These are phyloP conservation scores for Sitta europaea DNA, from an alignment of 2,113 vertebrate species.

Conservation along the genomic window DNA sequence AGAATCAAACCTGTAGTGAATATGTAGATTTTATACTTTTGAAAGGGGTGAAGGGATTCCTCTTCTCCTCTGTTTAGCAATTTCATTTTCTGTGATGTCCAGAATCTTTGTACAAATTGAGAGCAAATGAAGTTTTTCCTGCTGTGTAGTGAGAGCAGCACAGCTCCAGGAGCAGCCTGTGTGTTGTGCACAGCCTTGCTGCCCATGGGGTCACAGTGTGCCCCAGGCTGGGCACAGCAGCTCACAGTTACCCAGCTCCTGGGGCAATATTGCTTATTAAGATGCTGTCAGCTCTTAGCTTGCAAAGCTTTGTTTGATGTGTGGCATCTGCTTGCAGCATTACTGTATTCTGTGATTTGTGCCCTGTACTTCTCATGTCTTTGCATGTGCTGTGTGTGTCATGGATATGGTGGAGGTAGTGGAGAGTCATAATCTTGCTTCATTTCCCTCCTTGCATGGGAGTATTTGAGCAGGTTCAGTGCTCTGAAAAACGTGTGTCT, in stretches of 20 bases:
- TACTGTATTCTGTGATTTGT: slow-evolving; percentile 48
- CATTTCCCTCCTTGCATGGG: background rate
- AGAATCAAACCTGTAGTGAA: background rate
- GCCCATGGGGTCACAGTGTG: background rate
- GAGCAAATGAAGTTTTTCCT: background rate
- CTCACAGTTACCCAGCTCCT: background rate
- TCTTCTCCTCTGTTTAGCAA: background rate
- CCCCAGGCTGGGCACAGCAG: background rate
- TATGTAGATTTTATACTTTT: background rate
- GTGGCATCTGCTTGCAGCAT: slow-evolving; percentile 56
- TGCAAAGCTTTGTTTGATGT: slow-evolving; percentile 40
- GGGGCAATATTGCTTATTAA: background rate
- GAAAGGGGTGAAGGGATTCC: background rate
- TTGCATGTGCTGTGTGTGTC: slow-evolving; percentile 43
- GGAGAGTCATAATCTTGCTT: background rate
- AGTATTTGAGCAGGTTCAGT: background rate
- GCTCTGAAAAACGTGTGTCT: background rate
- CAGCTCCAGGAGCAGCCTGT: background rate
- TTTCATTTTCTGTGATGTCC: background rate
- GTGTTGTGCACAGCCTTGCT: background rate
- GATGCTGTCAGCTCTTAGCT: background rate
- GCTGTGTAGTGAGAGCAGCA: slow-evolving; percentile 2
- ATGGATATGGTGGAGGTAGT: background rate
- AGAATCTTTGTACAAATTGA: slow-evolving; percentile 11
- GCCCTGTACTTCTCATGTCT: slow-evolving; percentile 36